Conservation (phyloP, 2,888 invertebrate genomes). For the Hydrotaea cyrtoneurina region DNA sequence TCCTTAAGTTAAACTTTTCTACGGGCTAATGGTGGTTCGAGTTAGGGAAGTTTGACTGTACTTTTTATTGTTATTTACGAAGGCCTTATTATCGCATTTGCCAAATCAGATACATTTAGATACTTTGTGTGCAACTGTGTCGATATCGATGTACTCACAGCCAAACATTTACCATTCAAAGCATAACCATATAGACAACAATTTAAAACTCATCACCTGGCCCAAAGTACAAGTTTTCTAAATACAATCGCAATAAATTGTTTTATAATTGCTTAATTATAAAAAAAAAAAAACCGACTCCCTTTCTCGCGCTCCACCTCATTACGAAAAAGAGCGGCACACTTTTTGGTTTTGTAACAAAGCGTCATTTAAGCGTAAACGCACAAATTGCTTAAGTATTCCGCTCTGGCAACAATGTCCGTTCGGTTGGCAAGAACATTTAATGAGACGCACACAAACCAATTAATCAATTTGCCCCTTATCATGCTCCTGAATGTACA, state of each 20-base stretch:
- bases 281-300: constrained; percentile 40
- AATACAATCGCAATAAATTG: constrained; percentile 26
- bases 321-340: background rate
- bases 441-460: constrained; percentile 79
- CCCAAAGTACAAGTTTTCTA: background rate
- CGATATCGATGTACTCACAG: background rate
- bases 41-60: no score
- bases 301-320: background rate
- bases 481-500: constrained; percentile 22
- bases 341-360: constrained; percentile 37
- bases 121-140: no score
- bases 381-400: constrained; percentile 36
- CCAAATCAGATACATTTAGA: no score
- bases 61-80: no score
- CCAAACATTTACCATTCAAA: background rate
- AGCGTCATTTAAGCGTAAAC: constrained; percentile 49
- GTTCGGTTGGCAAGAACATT: constrained; percentile 68
- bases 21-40: no score
- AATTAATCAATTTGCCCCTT: constrained; percentile 77
- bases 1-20: no score
- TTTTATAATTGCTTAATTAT: constrained; percentile 61
- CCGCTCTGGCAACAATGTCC: constrained; percentile 32
- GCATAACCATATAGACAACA: background rate
- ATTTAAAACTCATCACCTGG: background rate
- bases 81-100: no score